phyloP scores from a whole-genome alignment of 2,113 vertebrate species.

The Tachysurus vachellii region DNA sequence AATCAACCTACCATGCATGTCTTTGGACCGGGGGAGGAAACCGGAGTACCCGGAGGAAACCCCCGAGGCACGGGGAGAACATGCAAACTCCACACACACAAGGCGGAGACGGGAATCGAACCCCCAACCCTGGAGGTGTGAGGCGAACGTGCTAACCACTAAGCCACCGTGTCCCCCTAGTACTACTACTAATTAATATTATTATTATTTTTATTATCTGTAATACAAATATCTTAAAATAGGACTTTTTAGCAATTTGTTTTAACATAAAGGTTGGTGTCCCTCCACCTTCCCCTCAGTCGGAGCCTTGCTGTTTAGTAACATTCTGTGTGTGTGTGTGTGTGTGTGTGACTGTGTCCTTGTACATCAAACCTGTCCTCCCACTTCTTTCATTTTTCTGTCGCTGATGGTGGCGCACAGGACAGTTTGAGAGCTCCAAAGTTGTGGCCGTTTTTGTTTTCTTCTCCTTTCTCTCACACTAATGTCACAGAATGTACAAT shows the following conservation, averaged over 20 bases:
- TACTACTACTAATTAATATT: too few relatives aligned
- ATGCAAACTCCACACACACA: too few relatives aligned
- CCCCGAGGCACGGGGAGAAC: too few relatives aligned
- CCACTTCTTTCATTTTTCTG: neutral
- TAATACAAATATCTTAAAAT: too few relatives aligned
- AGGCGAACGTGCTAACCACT: too few relatives aligned
- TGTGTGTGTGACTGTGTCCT: neutral
- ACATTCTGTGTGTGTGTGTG: neutral
- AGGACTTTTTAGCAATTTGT: neutral
- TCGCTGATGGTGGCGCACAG: slow-evolving; percentile 7
- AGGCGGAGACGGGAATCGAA: too few relatives aligned
- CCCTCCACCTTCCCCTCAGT: neutral
- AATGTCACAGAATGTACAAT: slow-evolving; percentile 68
- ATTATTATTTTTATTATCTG: too few relatives aligned
- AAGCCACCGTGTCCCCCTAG: too few relatives aligned
- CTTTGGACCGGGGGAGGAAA: too few relatives aligned
- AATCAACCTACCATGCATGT: too few relatives aligned
- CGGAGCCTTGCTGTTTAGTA: neutral
- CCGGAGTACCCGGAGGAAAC: too few relatives aligned
- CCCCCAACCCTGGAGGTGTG: too few relatives aligned
- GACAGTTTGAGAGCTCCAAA: slow-evolving; percentile 63
- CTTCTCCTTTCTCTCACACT: slow-evolving; percentile 31
- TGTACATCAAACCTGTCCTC: neutral
- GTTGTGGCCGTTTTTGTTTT: slow-evolving; percentile 53
- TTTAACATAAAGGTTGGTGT: neutral